Conservation (phyloP, 2,888 invertebrate genomes). For the Drymonia ruficornis region DNA sequence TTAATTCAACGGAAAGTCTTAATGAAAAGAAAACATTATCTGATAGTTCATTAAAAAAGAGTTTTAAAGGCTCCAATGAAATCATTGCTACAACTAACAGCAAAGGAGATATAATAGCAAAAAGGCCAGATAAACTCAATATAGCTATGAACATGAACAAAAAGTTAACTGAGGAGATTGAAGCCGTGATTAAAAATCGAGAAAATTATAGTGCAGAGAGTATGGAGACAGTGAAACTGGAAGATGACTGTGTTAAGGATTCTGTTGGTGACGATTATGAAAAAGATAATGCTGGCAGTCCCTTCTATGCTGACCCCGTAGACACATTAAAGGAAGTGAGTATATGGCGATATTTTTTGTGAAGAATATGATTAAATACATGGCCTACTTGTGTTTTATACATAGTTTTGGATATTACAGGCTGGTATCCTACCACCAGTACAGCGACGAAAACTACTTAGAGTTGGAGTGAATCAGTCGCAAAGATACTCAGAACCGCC, state of each 20-base stretch:
- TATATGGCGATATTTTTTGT: slow-evolving; percentile 5
- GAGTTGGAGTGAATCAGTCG: slow-evolving; percentile 74
- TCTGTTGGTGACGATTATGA: slow-evolving; percentile 65
- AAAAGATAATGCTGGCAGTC: slow-evolving; percentile 90
- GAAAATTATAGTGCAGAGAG: slow-evolving; percentile 73
- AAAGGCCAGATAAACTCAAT: slow-evolving; percentile 79
- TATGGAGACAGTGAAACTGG: slow-evolving; percentile 79
- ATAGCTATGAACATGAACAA: slow-evolving; percentile 79
- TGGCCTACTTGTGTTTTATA: neutral
- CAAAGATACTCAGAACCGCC: slow-evolving; percentile 87
- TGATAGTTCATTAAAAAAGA: slow-evolving; percentile 69
- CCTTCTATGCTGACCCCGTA: slow-evolving; percentile 95
- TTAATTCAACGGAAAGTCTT: slow-evolving; percentile 73
- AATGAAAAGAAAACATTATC: slow-evolving; percentile 73
- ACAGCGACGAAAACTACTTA: slow-evolving; percentile 71
- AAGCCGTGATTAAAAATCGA: slow-evolving; percentile 70
- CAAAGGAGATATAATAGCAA: slow-evolving; percentile 76
- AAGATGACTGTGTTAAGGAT: slow-evolving; percentile 65
- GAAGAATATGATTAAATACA: neutral
- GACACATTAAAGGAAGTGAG: slow-evolving; percentile 89
- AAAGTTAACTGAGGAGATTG: slow-evolving; percentile 78
- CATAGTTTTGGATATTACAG: slow-evolving; percentile 42
- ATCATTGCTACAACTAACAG: slow-evolving; percentile 80
- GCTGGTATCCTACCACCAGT: slow-evolving; percentile 73
- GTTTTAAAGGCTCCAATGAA: slow-evolving; percentile 70